These are phyloP conservation scores for Heliconius ismenius DNA, from an alignment of 2,888 invertebrate species.

Conservation along the genomic window DNA sequence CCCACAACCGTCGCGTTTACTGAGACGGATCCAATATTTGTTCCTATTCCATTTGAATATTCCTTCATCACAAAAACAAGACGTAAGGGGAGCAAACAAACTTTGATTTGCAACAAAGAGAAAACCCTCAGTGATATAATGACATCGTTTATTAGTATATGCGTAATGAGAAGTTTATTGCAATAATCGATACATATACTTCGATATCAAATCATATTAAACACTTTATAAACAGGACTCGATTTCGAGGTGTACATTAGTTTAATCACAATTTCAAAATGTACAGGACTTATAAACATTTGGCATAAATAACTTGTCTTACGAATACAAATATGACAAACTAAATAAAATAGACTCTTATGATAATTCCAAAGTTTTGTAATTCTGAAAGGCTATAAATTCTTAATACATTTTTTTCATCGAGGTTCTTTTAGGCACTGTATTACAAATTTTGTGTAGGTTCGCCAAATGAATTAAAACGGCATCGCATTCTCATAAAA, in stretches of 20 bases:
- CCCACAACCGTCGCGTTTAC: not conserved
- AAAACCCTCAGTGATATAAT: slow-evolving; percentile 52
- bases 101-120: slow-evolving; percentile 41
- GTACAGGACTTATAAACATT: slow-evolving; percentile 71
- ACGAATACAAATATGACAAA: slow-evolving; percentile 59
- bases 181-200: slow-evolving; percentile 49
- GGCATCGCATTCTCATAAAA: slow-evolving; percentile 8
- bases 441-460: slow-evolving; percentile 48
- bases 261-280: slow-evolving; percentile 66
- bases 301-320: slow-evolving; percentile 69
- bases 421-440: slow-evolving; percentile 78
- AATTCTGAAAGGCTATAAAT: slow-evolving; percentile 63
- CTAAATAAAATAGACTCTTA: slow-evolving; percentile 70
- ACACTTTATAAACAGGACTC: slow-evolving; percentile 33
- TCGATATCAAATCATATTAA: slow-evolving; percentile 27
- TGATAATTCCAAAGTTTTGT: slow-evolving; percentile 62
- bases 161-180: slow-evolving; percentile 54
- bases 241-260: slow-evolving; percentile 36
- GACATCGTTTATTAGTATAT: slow-evolving; percentile 59
- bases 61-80: not conserved
- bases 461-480: slow-evolving; percentile 53
- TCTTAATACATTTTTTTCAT: slow-evolving; percentile 49
- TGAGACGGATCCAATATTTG: not conserved
- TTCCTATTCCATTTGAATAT: not conserved
- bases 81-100: slow-evolving; percentile 3